Evolutionary conservation across 2,797 vertebrate genomes (phyloP).

Genomic region (Platalea minor): DNA sequence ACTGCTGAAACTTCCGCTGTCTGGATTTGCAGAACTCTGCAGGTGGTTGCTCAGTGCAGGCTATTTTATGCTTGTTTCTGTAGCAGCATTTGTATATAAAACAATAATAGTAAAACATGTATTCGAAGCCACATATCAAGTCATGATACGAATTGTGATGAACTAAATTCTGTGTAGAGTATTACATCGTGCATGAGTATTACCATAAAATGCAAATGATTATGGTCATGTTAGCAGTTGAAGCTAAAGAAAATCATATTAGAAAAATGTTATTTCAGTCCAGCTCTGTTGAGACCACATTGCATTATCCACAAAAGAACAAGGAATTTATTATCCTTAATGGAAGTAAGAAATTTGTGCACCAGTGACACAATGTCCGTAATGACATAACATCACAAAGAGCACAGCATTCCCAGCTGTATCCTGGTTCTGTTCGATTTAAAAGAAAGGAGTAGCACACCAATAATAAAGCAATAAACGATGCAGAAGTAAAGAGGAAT

Average conservation of each 20-base stretch:
- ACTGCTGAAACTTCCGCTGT: neutral
- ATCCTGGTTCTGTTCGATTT: neutral
- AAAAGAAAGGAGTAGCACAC: neutral
- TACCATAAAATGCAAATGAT: neutral
- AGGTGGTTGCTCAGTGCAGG: neutral
- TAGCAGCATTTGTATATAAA: neutral
- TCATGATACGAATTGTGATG: neutral
- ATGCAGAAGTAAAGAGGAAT: neutral
- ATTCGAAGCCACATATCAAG: neutral
- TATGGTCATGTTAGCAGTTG: neutral
- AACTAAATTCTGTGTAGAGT: neutral
- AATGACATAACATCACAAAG: accelerated
- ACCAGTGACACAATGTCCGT: neutral
- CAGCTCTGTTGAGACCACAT: neutral
- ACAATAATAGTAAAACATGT: neutral
- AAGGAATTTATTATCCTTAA: neutral
- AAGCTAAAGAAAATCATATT: neutral
- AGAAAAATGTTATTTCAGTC: neutral
- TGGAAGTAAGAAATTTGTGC: neutral
- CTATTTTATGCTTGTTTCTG: neutral
- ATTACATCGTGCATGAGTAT: neutral
- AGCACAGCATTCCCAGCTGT: neutral
- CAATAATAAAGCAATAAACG: neutral
- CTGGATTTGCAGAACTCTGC: neutral
- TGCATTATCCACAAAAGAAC: neutral